A percentile compares a stretch with the other conserved stretches of the same genome.
These are phyloP conservation scores for Andricus grossulariae DNA, from an alignment of 1,140 invertebrate species.

Conservation along the genomic window DNA sequence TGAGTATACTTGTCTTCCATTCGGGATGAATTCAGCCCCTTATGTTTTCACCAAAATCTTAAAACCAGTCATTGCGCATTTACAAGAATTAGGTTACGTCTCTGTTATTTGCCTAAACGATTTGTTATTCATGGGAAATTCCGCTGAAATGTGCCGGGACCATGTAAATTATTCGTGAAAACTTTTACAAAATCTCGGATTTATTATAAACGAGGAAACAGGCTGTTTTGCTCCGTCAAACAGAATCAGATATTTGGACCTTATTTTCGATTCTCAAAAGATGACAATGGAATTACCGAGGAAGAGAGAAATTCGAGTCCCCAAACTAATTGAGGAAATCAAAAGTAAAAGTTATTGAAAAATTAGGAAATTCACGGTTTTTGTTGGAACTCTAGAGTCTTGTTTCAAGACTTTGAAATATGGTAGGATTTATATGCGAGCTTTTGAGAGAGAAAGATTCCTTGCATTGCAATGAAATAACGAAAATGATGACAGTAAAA, in stretches of 20 bases:
- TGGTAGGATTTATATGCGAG: background rate
- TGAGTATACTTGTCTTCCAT: conserved; percentile 47
- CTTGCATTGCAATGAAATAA: background rate
- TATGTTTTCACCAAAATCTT: too few species aligned
- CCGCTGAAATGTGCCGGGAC: background rate
- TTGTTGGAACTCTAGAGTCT: conserved; percentile 34
- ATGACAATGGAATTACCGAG: conserved; percentile 30
- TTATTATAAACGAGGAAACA: conserved; percentile 35
- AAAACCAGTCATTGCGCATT: conserved; percentile 44
- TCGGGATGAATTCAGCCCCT: conserved; percentile 60
- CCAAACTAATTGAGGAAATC: background rate
- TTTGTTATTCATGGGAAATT: conserved; percentile 47
- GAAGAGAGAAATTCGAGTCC: conserved; percentile 14
- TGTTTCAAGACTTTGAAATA: conserved; percentile 31
- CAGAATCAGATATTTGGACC: too few species aligned
- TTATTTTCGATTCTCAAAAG: conserved; percentile 25
- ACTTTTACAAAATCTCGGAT: conserved; percentile 28
- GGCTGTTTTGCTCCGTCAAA: conserved; percentile 1
- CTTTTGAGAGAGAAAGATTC: conserved; percentile 15
- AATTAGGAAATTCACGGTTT: conserved; percentile 22
- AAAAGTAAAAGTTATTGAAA: conserved; percentile 1
- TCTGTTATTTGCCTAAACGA: conserved; percentile 60
- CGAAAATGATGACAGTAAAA: background rate
- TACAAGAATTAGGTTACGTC: conserved; percentile 38
- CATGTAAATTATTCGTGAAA: background rate